A percentile compares a stretch with the other conserved stretches of the same genome.
These are phyloP conservation scores for Ctenopoma kingsleyae DNA, from an alignment of 2,797 vertebrate species.

Conservation along the genomic window DNA sequence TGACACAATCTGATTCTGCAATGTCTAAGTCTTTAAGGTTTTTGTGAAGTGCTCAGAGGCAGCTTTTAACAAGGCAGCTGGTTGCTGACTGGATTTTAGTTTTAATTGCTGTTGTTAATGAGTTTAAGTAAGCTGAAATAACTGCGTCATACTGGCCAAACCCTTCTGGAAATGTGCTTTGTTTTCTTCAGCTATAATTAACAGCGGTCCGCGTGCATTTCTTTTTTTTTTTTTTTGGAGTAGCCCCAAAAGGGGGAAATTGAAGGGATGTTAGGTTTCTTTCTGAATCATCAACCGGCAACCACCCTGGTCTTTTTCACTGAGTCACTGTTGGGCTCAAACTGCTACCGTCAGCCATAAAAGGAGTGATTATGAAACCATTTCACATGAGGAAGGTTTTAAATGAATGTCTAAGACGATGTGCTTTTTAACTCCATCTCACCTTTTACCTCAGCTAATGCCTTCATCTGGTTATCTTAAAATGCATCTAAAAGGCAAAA, in stretches of 20 bases:
- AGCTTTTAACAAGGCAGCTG: slow-evolving; percentile 69
- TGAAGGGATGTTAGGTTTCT: slow-evolving; percentile 18
- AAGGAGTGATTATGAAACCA: slow-evolving; percentile 68
- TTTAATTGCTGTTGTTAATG: slow-evolving; percentile 84
- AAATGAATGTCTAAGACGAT: slow-evolving; percentile 41
- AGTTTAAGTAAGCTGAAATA: slow-evolving; percentile 84
- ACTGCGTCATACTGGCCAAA: slow-evolving; percentile 72
- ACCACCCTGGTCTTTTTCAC: slow-evolving; percentile 37
- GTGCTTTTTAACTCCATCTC: slow-evolving; percentile 55
- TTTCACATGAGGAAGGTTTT: slow-evolving; percentile 60
- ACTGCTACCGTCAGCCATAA: slow-evolving; percentile 69
- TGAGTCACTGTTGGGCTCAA: slow-evolving; percentile 34
- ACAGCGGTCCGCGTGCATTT: slow-evolving; percentile 39
- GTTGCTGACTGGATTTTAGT: slow-evolving; percentile 78
- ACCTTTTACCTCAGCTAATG: slow-evolving; percentile 25
- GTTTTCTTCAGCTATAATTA: slow-evolving; percentile 67
- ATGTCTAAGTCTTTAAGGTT: slow-evolving; percentile 66
- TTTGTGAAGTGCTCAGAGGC: slow-evolving; percentile 69
- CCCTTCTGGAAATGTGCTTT: slow-evolving; percentile 65
- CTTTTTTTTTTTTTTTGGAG: slow-evolving; percentile 19
- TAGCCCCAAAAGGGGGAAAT: slow-evolving; percentile 24
- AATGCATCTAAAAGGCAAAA: slow-evolving; percentile 25
- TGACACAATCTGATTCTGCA: slow-evolving; percentile 73
- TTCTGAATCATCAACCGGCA: slow-evolving; percentile 50
- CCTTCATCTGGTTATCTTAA: slow-evolving; percentile 24